Conservation (phyloP, 2,888 invertebrate genomes). For the Pyrgus malvae region DNA sequence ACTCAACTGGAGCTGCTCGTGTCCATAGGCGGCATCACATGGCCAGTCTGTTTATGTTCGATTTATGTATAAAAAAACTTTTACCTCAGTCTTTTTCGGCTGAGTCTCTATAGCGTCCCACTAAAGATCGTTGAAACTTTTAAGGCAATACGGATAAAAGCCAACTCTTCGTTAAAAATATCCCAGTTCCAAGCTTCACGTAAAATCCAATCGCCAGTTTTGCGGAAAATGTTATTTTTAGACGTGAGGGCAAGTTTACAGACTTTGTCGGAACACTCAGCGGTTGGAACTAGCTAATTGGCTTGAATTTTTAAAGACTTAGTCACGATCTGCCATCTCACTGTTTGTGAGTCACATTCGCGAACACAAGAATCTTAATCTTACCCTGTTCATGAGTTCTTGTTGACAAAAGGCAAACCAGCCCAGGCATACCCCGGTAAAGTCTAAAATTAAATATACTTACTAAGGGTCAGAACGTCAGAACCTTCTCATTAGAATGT, state of each 20-base stretch:
- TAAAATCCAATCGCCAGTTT: background rate
- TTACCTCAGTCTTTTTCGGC: too few species aligned
- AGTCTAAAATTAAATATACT: background rate
- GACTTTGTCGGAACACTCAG: slow-evolving; percentile 24
- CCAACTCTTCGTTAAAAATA: too few species aligned
- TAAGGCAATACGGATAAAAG: too few species aligned
- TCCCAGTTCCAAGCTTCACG: background rate
- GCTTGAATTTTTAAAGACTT: slow-evolving; percentile 72
- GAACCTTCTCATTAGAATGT: too few species aligned
- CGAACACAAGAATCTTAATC: slow-evolving; percentile 47
- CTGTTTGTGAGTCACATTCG: slow-evolving; percentile 64
- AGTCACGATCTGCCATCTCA: slow-evolving; percentile 62
- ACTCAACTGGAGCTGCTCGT: too few species aligned
- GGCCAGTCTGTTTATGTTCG: too few species aligned
- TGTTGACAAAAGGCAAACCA: slow-evolving; percentile 12
- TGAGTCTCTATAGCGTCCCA: too few species aligned
- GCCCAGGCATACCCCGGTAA: too few species aligned
- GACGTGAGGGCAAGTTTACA: background rate
- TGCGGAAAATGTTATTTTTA: slow-evolving; percentile 7
- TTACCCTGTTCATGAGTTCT: slow-evolving; percentile 52
- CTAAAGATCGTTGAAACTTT: too few species aligned
- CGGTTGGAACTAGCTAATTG: slow-evolving; percentile 54
- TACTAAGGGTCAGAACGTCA: too few species aligned
- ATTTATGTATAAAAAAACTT: too few species aligned
- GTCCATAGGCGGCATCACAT: too few species aligned